Conservation (phyloP, 1,140 invertebrate species). For the Sycobia sp. region DNA sequence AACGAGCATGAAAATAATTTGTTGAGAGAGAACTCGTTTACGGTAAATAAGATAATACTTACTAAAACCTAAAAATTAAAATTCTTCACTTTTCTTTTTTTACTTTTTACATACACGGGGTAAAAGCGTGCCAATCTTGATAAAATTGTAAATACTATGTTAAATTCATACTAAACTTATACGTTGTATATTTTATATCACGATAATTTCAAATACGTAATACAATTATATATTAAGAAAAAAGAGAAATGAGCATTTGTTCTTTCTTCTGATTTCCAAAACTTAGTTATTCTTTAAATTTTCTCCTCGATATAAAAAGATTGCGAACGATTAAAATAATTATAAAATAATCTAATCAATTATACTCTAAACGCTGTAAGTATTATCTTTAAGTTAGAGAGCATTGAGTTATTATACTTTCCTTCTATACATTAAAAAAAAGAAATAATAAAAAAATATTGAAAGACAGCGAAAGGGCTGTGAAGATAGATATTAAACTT, state of each 20-base stretch:
- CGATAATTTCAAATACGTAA: no score
- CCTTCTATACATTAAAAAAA: constrained; percentile 2
- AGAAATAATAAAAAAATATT: constrained; percentile 16
- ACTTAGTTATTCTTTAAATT: no score
- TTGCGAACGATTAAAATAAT: no score
- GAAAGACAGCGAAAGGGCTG: constrained; percentile 17
- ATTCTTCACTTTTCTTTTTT: constrained; percentile 12
- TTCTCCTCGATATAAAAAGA: no score
- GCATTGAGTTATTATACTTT: constrained; percentile 19
- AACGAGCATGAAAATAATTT: constrained; percentile 1
- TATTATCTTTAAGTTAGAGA: constrained; percentile 31
- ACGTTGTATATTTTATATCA: no score
- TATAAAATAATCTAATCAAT: no score
- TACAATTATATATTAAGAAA: no score
- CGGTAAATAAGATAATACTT: constrained; percentile 28
- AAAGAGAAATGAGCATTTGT: no score
- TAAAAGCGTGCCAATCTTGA: background rate
- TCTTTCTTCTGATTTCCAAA: no score
- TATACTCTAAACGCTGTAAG: no score
- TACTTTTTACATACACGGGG: background rate
- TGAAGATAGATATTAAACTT: background rate
- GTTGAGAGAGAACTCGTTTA: constrained; percentile 4
- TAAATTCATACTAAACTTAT: no score
- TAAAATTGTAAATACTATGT: no score
- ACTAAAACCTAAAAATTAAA: constrained; percentile 17